Evolutionary conservation across 1,140 invertebrate genomes (phyloP).

Genomic region (Heterodera schachtii): DNA sequence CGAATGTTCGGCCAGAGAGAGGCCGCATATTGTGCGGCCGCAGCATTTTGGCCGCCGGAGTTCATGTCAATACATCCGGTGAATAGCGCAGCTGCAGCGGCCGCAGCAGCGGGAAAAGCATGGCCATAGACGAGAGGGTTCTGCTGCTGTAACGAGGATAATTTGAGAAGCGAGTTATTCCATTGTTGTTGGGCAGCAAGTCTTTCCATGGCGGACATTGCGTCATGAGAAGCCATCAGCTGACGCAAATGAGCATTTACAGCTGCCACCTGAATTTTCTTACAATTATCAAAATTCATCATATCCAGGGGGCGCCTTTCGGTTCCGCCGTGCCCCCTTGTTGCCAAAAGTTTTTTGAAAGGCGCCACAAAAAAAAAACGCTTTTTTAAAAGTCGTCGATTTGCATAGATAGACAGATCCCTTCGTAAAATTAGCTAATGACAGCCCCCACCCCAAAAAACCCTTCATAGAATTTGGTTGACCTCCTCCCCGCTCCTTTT

Average conservation of each 20-base stretch:
- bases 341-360: not conserved
- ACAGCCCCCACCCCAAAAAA: too few species aligned
- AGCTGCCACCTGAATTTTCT: conserved; percentile 15
- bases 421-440: too few species aligned
- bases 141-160: conserved; percentile 27
- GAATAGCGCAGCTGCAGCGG: conserved; percentile 36
- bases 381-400: too few species aligned
- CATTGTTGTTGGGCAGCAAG: conserved; percentile 27
- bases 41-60: not conserved
- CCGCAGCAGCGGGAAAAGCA: conserved; percentile 38
- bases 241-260: conserved; percentile 31
- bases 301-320: too few species aligned
- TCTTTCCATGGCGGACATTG: conserved; percentile 29
- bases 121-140: conserved; percentile 32
- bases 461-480: too few species aligned
- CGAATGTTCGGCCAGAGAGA: conserved; percentile 31
- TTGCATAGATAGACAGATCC: too few species aligned
- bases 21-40: conserved; percentile 28
- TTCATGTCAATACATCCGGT: conserved; percentile 24
- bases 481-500: too few species aligned
- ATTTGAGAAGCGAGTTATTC: conserved; percentile 25
- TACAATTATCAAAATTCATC: too few species aligned
- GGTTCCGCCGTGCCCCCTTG: too few species aligned
- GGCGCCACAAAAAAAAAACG: not conserved
- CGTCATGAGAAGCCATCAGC: conserved; percentile 29